phyloP scores from a whole-genome alignment of 2,888 invertebrate species.

The Sarcophaga variegata region DNA sequence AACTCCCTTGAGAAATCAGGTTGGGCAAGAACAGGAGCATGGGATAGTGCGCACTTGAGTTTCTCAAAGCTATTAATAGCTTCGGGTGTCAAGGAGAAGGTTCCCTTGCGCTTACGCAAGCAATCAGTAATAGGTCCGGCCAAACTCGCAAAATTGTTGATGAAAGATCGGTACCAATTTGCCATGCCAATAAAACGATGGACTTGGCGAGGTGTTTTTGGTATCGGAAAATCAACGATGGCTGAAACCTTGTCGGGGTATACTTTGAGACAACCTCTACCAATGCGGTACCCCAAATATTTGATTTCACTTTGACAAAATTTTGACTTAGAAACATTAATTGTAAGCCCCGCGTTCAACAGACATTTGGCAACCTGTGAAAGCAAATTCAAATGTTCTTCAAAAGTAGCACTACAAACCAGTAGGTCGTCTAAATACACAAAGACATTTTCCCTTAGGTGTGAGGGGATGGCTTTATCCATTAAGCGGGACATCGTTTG shows the following conservation, averaged over 20 bases:
- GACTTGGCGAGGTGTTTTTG: background rate
- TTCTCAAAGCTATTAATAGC: slow-evolving; percentile 28
- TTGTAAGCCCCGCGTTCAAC: slow-evolving; percentile 13
- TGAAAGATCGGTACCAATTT: slow-evolving; percentile 42
- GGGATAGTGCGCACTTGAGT: too few relatives aligned
- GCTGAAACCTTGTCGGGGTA: too few relatives aligned
- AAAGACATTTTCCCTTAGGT: too few relatives aligned
- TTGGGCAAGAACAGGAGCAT: too few relatives aligned
- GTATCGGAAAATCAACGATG: too few relatives aligned
- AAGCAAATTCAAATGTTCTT: background rate
- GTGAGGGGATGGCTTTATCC: too few relatives aligned
- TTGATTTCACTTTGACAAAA: slow-evolving; percentile 18
- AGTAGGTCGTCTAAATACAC: too few relatives aligned
- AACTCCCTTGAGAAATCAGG: too few relatives aligned
- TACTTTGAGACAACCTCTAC: background rate
- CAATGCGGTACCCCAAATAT: slow-evolving; percentile 30
- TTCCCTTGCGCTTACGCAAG: slow-evolving; percentile 1
- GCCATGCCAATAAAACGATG: background rate
- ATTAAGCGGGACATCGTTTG: slow-evolving; percentile 7
- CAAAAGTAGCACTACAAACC: too few relatives aligned
- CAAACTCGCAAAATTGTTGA: slow-evolving; percentile 36
- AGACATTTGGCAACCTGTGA: slow-evolving; percentile 19
- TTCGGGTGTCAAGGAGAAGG: slow-evolving; percentile 28
- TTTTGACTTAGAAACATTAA: background rate
- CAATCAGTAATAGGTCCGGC: slow-evolving; percentile 9